A percentile compares a stretch with the other conserved stretches of the same genome.
Conservation (phyloP, 2,888 invertebrate species). For the Hydropsyche betteni region DNA sequence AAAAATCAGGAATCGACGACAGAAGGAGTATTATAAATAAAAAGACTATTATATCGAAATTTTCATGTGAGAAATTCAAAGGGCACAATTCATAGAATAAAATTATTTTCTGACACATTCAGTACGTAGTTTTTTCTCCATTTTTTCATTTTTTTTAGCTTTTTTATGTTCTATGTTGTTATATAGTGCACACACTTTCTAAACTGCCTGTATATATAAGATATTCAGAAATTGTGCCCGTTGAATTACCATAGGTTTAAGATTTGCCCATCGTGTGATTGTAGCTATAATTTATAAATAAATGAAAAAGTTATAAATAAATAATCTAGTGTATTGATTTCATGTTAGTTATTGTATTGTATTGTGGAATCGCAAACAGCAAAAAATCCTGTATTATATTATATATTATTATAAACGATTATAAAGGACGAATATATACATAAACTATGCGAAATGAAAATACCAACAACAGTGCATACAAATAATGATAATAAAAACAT, state of each 20-base stretch:
- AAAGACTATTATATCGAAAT: slow-evolving; percentile 40
- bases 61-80: slow-evolving; percentile 37
- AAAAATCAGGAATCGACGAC: slow-evolving; percentile 8
- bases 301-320: slow-evolving; percentile 38
- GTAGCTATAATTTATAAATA: slow-evolving; percentile 51
- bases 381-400: slow-evolving; percentile 38
- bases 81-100: slow-evolving; percentile 31
- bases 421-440: slow-evolving; percentile 39
- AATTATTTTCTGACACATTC: background rate
- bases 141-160: too few species aligned
- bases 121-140: background rate
- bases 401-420: slow-evolving; percentile 41
- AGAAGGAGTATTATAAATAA: slow-evolving; percentile 40
- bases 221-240: slow-evolving; percentile 17
- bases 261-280: slow-evolving; percentile 52
- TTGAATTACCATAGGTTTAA: slow-evolving; percentile 44
- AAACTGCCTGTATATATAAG: too few species aligned
- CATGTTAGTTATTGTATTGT: slow-evolving; percentile 50
- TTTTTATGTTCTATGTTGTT: too few species aligned
- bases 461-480: slow-evolving; percentile 50
- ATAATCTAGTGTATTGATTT: slow-evolving; percentile 49
- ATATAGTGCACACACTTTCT: too few species aligned
- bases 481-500: slow-evolving; percentile 51
- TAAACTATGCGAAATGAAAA: slow-evolving; percentile 41
- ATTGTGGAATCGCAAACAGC: slow-evolving; percentile 47